A percentile compares a stretch with the other conserved stretches of the same genome.
phyloP scores from a whole-genome alignment of 2,113 vertebrate species.

The Mormyrus iriodes region DNA sequence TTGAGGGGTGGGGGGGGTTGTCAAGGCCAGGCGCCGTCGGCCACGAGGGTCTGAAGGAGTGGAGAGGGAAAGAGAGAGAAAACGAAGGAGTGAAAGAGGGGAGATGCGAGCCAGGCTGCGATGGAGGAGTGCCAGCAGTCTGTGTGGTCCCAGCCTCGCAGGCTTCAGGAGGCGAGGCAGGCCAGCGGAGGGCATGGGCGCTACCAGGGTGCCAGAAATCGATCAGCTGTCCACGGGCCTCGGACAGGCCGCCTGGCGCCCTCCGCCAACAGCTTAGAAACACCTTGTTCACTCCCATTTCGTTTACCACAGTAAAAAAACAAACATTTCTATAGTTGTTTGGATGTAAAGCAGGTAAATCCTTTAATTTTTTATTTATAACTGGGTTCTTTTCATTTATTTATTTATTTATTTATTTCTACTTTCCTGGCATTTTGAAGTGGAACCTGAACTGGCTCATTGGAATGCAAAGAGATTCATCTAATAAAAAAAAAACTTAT shows the following conservation, averaged over 20 bases:
- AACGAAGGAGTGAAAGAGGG: neutral
- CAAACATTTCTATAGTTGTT: neutral
- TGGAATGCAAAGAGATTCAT: slow-evolving; percentile 56
- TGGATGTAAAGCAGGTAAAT: neutral
- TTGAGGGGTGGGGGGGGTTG: slow-evolving; percentile 15
- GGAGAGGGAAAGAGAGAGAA: neutral
- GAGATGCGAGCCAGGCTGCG: slow-evolving; percentile 53
- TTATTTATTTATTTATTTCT: too few species aligned
- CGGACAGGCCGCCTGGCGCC: neutral
- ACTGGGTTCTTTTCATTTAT: slow-evolving; percentile 23
- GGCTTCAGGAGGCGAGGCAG: slow-evolving; percentile 63
- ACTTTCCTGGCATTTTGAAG: slow-evolving; percentile 4
- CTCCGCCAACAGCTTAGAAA: neutral
- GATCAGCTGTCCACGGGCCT: neutral
- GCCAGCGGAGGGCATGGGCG: slow-evolving; percentile 48
- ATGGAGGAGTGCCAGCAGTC: slow-evolving; percentile 67
- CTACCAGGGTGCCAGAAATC: slow-evolving; percentile 38
- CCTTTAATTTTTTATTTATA: neutral
- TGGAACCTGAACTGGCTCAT: slow-evolving; percentile 52
- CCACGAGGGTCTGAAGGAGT: slow-evolving; percentile 40
- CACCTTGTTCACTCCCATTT: neutral
- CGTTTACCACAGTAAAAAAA: neutral
- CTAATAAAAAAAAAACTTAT: slow-evolving; percentile 13
- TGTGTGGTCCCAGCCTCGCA: slow-evolving; percentile 71
- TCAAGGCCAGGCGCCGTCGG: slow-evolving; percentile 42